These are phyloP conservation scores for Edolisoma coerulescens DNA, from an alignment of 2,113 vertebrate species.

Conservation along the genomic window DNA sequence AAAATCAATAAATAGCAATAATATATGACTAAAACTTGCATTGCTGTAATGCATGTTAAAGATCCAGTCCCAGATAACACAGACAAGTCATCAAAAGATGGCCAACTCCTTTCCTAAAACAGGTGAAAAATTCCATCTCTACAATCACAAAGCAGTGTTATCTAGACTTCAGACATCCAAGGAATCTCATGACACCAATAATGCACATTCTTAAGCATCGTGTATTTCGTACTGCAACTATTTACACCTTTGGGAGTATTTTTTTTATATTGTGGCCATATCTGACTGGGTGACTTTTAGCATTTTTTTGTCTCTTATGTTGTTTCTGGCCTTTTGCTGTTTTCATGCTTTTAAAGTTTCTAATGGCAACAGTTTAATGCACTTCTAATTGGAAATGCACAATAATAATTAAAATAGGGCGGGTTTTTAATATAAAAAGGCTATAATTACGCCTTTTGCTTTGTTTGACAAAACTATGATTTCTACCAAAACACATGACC, in stretches of 20 bases:
- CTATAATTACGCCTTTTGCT: conserved; percentile 44
- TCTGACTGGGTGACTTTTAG: not conserved
- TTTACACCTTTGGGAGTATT: not conserved
- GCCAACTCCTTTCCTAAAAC: not conserved
- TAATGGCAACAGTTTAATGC: conserved; percentile 8
- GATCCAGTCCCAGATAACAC: not conserved
- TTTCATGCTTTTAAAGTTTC: not conserved
- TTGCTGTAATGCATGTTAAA: not conserved
- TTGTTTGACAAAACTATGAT: conserved; percentile 55
- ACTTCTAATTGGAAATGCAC: conserved; percentile 17
- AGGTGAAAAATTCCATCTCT: not conserved
- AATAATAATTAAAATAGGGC: conserved; percentile 37
- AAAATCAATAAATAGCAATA: not conserved
- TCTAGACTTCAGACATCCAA: not conserved
- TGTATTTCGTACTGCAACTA: not conserved
- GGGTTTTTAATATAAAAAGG: conserved; percentile 2
- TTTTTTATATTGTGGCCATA: not conserved
- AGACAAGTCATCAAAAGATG: not conserved
- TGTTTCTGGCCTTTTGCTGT: not conserved
- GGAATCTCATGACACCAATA: not conserved
- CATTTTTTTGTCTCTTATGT: not conserved
- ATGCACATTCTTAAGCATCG: not conserved
- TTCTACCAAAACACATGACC: conserved; percentile 64
- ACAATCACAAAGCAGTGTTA: not conserved
- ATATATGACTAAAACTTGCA: not conserved